Evolutionary conservation across 2,113 vertebrate genomes (phyloP).

Genomic region (Psilopsiagon aymara): DNA sequence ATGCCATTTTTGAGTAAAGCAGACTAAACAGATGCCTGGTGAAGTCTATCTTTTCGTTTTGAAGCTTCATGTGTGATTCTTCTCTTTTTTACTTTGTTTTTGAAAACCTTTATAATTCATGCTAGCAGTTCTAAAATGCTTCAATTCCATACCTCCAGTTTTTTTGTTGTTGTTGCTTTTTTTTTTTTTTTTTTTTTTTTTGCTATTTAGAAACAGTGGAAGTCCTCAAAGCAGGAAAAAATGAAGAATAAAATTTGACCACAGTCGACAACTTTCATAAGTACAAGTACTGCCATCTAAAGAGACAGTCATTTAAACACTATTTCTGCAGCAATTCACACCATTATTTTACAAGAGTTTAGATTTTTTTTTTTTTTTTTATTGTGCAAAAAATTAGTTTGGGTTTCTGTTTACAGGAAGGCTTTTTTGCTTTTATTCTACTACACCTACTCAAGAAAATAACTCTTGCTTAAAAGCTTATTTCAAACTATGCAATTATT

Average conservation of each 20-base stretch:
- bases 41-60: slow-evolving; percentile 58
- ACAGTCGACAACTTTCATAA: neutral
- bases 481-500: neutral
- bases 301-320: neutral
- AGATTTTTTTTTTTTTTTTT: neutral
- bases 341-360: neutral
- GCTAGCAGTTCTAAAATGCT: neutral
- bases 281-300: neutral
- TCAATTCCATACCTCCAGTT: neutral
- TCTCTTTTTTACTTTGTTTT: neutral
- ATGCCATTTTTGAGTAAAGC: slow-evolving; percentile 42
- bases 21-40: slow-evolving; percentile 35
- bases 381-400: neutral
- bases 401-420: neutral
- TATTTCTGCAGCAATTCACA: neutral
- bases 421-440: neutral
- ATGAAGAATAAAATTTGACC: neutral
- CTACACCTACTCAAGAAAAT: neutral
- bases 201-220: neutral
- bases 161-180: too few species aligned
- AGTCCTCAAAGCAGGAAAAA: neutral
- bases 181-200: neutral
- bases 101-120: neutral
- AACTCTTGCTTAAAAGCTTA: neutral
- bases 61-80: neutral